phyloP scores from a whole-genome alignment of 2,888 invertebrate species.

The Asteroscopus sphinx region DNA sequence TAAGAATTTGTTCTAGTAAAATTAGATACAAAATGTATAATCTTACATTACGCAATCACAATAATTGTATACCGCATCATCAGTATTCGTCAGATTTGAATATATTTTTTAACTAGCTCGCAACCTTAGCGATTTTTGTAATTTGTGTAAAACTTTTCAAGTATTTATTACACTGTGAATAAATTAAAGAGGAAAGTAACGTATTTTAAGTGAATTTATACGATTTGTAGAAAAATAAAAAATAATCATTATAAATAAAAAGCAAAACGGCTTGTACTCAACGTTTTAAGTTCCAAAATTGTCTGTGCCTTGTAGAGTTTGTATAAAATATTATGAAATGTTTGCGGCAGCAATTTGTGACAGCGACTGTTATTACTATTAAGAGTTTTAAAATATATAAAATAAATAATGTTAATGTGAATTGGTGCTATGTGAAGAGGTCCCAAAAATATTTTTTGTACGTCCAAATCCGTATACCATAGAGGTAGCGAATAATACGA shows the following conservation, averaged over 20 bases:
- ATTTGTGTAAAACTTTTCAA: conserved; percentile 54
- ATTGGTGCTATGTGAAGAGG: conserved; percentile 76
- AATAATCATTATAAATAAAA: conserved; percentile 36
- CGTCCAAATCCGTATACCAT: conserved; percentile 69
- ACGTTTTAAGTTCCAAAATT: conserved; percentile 44
- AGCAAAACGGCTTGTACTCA: conserved; percentile 41
- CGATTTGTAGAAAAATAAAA: conserved; percentile 51
- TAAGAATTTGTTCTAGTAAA: conserved; percentile 50
- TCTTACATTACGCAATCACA: conserved; percentile 37
- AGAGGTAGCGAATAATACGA: conserved; percentile 68
- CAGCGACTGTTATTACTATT: conserved; percentile 44
- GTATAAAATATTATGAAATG: conserved; percentile 33
- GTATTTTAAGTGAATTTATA: conserved; percentile 58
- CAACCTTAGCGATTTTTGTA: conserved; percentile 44
- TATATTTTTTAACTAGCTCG: conserved; percentile 40
- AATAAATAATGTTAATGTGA: conserved; percentile 56
- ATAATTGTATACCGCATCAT: conserved; percentile 33
- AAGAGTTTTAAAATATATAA: conserved; percentile 51
- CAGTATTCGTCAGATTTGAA: conserved; percentile 41
- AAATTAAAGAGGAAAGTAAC: conserved; percentile 49
- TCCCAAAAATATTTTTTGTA: conserved; percentile 63
- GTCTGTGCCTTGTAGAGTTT: conserved; percentile 47
- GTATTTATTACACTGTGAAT: conserved; percentile 60
- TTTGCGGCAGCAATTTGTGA: conserved; percentile 42
- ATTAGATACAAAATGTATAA: conserved; percentile 44